Conservation (phyloP, 2,888 invertebrate genomes). For the Phengaris alcon region DNA sequence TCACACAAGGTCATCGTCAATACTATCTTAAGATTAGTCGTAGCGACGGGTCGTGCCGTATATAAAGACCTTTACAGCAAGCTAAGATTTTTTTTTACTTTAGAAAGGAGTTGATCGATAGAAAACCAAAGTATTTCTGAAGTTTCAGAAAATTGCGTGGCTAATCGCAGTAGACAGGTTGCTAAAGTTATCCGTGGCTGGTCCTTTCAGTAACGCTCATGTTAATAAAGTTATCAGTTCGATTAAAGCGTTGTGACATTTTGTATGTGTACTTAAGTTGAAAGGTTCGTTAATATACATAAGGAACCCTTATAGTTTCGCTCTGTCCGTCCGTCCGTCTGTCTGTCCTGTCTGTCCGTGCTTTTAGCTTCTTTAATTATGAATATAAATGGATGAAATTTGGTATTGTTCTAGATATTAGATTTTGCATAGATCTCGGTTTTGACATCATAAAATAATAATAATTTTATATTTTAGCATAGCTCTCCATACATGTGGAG, state of each 20-base stretch:
- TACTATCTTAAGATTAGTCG: not conserved
- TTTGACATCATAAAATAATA: too few species aligned
- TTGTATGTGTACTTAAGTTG: not conserved
- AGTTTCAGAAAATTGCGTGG: not conserved
- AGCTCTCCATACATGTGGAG: too few species aligned
- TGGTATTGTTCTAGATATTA: too few species aligned
- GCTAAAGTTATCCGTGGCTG: not conserved
- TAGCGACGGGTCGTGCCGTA: not conserved
- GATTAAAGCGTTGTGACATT: not conserved
- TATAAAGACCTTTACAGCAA: not conserved
- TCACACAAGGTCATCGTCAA: too few species aligned
- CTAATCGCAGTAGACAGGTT: not conserved
- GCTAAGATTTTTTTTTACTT: not conserved
- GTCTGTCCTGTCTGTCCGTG: too few species aligned
- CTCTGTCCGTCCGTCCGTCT: too few species aligned
- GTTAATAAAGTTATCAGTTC: slow-evolving; percentile 3
- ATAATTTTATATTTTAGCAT: too few species aligned
- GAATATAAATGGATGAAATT: too few species aligned
- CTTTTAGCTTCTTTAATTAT: too few species aligned
- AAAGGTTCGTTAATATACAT: too few species aligned
- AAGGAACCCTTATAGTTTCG: too few species aligned
- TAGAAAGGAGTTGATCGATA: not conserved
- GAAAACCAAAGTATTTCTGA: not conserved
- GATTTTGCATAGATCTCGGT: too few species aligned
- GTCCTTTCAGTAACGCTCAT: not conserved